These are phyloP conservation scores for Pan troglodytes DNA, from an alignment of 2,113 vertebrate genomes.

Conservation along the genomic window DNA sequence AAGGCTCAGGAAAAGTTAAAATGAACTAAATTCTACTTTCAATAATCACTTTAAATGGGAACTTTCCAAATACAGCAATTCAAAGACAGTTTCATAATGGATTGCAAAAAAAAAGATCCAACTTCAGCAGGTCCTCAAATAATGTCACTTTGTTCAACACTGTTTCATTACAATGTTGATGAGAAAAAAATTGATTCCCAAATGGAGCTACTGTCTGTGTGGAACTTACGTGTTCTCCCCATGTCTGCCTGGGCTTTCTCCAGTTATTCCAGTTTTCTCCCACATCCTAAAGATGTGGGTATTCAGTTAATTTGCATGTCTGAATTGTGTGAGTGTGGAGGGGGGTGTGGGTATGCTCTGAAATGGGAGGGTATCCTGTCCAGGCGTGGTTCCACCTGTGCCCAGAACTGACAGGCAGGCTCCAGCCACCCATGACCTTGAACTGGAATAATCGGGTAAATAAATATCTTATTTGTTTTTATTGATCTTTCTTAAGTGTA, in stretches of 20 bases:
- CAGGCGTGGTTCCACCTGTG: not conserved
- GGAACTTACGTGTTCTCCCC: not conserved
- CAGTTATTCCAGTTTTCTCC: not conserved
- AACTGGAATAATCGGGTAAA: not conserved
- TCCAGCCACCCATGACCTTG: not conserved
- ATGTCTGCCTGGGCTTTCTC: not conserved
- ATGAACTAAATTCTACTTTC: too few species aligned
- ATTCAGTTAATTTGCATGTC: not conserved
- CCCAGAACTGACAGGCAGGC: not conserved
- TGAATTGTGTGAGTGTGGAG: not conserved
- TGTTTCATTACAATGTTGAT: not conserved
- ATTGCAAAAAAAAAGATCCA: not conserved
- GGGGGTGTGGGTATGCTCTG: not conserved
- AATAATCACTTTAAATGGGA: not conserved
- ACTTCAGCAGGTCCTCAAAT: not conserved
- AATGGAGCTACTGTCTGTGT: not conserved
- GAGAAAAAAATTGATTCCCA: not conserved
- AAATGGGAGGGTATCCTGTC: fast-evolving
- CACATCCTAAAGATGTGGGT: not conserved
- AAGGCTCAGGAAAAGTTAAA: too few species aligned
- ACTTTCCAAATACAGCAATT: not conserved
- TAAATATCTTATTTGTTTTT: not conserved
- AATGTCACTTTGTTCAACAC: not conserved
- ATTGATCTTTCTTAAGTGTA: not conserved
- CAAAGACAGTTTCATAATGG: not conserved